Conservation (phyloP, 2,113 vertebrate genomes). For the Coracopsis vasa region DNA sequence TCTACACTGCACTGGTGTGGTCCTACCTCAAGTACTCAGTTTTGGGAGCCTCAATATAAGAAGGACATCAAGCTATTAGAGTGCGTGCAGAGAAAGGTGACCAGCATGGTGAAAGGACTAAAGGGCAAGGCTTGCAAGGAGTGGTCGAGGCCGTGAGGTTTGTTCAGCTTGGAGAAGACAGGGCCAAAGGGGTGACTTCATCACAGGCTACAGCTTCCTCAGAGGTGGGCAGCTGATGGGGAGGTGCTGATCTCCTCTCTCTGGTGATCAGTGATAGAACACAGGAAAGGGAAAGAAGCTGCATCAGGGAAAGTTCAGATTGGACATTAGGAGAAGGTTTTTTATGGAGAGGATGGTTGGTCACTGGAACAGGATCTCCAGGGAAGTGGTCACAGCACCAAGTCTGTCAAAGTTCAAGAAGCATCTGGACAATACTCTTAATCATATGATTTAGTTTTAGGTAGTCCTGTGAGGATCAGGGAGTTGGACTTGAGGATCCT, state of each 20-base stretch:
- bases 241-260: not conserved
- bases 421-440: not conserved
- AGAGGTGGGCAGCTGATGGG: accelerated
- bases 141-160: not conserved
- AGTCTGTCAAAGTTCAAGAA: not conserved
- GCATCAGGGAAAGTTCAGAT: not conserved
- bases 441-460: not conserved
- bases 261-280: not conserved
- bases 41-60: not conserved
- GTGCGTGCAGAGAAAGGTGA: not conserved
- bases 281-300: not conserved
- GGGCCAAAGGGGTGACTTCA: not conserved
- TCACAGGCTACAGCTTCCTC: not conserved
- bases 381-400: not conserved
- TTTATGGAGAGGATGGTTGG: not conserved
- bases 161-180: not conserved
- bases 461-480: not conserved
- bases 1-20: not conserved
- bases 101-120: not conserved
- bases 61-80: not conserved
- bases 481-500: not conserved
- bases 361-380: not conserved
- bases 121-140: accelerated
- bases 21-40: not conserved
- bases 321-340: not conserved